Evolutionary conservation across 1,140 invertebrate species (phyloP).

Genomic region (Drosophila eugracilis): DNA sequence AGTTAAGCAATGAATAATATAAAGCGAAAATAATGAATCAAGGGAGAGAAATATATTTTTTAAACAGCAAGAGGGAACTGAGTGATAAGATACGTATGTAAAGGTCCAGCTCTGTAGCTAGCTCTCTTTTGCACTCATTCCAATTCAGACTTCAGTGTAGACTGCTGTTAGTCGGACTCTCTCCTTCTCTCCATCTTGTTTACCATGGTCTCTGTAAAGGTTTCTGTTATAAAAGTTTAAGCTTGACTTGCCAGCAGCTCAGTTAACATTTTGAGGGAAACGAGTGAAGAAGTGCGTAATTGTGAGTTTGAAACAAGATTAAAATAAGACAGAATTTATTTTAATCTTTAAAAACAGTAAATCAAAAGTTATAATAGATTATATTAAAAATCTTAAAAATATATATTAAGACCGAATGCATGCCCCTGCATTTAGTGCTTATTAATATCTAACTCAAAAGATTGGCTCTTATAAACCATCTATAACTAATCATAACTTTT

Average conservation of each 20-base stretch:
- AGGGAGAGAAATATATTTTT: conserved; percentile 1
- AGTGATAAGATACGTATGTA: not conserved
- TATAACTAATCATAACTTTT: conserved; percentile 60
- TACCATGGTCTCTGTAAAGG: not conserved
- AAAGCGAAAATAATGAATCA: conserved; percentile 34
- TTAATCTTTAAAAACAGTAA: not conserved
- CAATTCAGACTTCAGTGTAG: not conserved
- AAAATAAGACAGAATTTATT: not conserved
- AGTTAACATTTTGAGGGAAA: conserved; percentile 20
- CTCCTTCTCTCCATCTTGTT: not conserved
- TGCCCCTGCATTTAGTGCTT: conserved; percentile 17
- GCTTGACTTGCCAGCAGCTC: conserved; percentile 24
- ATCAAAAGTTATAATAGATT: not conserved
- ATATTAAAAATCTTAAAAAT: not conserved
- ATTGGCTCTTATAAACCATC: conserved; percentile 35
- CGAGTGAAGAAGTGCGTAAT: not conserved
- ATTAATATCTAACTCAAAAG: not conserved
- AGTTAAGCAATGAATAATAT: conserved; percentile 31
- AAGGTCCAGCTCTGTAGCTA: not conserved
- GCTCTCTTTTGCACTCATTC: not conserved
- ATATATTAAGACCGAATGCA: no score
- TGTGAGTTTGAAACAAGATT: conserved; percentile 39
- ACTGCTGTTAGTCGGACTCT: conserved; percentile 13
- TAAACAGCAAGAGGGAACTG: not conserved
- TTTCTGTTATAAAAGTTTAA: conserved; percentile 44